phyloP scores from a whole-genome alignment of 2,113 vertebrate genomes.

The Ptilorrhoa leucosticta region DNA sequence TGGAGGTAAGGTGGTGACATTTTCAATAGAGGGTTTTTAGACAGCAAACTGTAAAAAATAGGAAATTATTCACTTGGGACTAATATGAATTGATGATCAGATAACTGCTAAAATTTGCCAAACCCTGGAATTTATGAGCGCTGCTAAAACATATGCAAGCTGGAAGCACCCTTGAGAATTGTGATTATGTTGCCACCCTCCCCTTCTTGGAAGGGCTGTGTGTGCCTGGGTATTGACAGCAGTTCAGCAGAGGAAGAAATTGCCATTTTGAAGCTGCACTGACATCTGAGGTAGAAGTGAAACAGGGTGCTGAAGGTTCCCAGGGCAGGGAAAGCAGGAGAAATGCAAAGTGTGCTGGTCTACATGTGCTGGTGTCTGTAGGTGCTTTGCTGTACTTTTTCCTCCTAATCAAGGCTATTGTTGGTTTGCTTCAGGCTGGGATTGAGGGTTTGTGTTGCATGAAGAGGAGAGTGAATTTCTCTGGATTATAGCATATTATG shows the following conservation, averaged over 20 bases:
- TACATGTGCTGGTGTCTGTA: rapidly evolving
- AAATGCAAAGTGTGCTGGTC: background rate
- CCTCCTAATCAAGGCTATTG: background rate
- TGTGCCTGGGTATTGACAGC: background rate
- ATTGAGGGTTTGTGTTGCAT: background rate
- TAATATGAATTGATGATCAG: background rate
- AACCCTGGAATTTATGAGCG: background rate
- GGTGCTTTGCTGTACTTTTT: background rate
- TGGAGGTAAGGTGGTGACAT: background rate
- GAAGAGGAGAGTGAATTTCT: background rate
- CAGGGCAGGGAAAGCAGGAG: background rate
- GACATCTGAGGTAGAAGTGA: background rate
- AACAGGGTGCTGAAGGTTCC: background rate
- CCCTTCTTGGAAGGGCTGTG: background rate
- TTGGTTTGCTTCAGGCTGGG: background rate
- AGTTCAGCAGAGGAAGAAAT: background rate
- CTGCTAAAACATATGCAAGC: background rate
- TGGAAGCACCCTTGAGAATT: background rate
- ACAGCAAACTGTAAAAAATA: background rate
- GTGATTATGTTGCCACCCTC: background rate
- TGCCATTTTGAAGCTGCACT: background rate
- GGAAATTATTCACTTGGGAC: background rate
- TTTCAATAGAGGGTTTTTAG: background rate
- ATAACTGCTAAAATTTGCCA: background rate
- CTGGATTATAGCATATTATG: background rate